phyloP scores from a whole-genome alignment of 1,140 invertebrate species.

The Meteorus sp. region DNA sequence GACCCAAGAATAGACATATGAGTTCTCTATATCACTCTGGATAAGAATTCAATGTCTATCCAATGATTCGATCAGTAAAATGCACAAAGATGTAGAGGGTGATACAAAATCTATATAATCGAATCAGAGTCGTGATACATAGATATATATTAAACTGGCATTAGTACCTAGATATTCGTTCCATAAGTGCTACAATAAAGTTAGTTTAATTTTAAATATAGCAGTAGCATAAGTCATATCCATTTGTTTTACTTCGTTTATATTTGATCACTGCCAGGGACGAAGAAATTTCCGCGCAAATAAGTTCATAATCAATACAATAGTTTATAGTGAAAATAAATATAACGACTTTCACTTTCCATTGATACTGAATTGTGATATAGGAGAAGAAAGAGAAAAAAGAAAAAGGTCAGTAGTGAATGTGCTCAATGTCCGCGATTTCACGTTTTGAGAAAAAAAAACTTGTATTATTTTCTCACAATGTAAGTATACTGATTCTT shows the following conservation, averaged over 20 bases:
- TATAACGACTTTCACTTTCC: too few relatives aligned
- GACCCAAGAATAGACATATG: too few relatives aligned
- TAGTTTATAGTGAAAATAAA: too few relatives aligned
- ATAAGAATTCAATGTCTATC: too few relatives aligned
- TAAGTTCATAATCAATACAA: too few relatives aligned
- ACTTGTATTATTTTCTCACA: constrained; percentile 1
- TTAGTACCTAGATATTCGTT: constrained; percentile 30
- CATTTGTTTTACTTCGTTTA: not conserved
- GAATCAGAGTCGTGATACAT: constrained; percentile 48
- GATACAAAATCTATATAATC: constrained; percentile 54
- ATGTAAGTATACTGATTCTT: constrained; percentile 17
- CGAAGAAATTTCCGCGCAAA: too few relatives aligned
- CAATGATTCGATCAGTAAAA: constrained; percentile 1
- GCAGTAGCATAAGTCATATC: not conserved
- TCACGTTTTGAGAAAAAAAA: not conserved
- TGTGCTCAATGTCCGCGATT: too few relatives aligned
- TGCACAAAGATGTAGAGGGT: constrained; percentile 24
- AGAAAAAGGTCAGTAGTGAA: too few relatives aligned
- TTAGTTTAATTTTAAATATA: constrained; percentile 6
- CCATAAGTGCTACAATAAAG: constrained; percentile 1
- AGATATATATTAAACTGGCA: constrained; percentile 48
- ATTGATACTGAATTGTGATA: too few relatives aligned
- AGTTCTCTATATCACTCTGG: too few relatives aligned
- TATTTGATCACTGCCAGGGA: too few relatives aligned
- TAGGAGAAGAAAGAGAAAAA: too few relatives aligned